phyloP scores from a whole-genome alignment of 2,888 invertebrate genomes.

The Periphyllus acericola region DNA sequence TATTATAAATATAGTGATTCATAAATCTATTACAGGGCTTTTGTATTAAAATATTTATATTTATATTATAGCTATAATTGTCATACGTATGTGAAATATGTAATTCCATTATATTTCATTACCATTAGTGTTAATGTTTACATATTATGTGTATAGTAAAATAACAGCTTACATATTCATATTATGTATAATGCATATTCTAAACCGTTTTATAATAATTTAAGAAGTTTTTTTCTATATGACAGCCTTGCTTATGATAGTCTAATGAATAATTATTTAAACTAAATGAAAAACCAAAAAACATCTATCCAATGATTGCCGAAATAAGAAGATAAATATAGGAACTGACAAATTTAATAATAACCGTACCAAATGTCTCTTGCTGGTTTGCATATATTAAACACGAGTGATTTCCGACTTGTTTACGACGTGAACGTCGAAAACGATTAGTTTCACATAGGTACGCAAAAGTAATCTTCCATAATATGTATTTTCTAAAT shows the following conservation, averaged over 20 bases:
- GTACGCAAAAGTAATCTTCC: constrained; percentile 2
- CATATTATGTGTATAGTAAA: no score
- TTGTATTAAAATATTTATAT: no score
- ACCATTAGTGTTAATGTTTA: no score
- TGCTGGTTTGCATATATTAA: background rate
- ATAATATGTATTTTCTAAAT: background rate
- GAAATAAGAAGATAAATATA: background rate
- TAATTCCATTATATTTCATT: no score
- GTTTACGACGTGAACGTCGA: background rate
- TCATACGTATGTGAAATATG: no score
- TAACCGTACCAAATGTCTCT: background rate
- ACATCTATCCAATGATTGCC: background rate
- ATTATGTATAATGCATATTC: background rate
- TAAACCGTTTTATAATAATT: background rate
- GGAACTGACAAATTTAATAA: background rate
- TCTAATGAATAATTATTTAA: background rate
- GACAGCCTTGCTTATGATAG: background rate
- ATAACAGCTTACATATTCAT: no score
- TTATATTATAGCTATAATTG: no score
- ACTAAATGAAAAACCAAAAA: background rate
- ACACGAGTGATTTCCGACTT: background rate
- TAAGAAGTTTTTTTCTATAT: background rate
- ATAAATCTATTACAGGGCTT: no score
- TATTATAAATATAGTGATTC: no score
- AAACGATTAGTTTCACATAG: constrained; percentile 17